Conservation (phyloP, 2,888 invertebrate genomes). For the Capitulum mitella region DNA sequence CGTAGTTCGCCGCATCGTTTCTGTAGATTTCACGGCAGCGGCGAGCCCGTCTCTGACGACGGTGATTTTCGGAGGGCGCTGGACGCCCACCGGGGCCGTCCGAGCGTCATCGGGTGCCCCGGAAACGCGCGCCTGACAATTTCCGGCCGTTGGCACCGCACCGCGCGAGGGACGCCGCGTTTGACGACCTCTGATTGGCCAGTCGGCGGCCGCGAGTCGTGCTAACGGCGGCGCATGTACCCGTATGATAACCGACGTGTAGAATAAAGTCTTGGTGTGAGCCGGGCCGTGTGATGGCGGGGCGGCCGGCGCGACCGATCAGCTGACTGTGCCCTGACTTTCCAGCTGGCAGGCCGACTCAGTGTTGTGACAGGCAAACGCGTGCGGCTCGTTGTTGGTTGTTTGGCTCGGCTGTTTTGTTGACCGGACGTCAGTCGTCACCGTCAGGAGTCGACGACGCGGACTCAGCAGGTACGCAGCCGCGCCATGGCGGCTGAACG, state of each 20-base stretch:
- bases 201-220: not conserved
- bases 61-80: not conserved
- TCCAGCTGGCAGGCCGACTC: not conserved
- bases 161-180: not conserved
- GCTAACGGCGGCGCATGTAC: not conserved
- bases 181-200: not conserved
- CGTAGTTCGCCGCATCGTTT: not conserved
- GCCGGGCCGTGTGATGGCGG: not conserved
- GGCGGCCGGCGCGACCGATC: not conserved
- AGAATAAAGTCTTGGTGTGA: slow-evolving; percentile 1
- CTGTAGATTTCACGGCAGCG: not conserved
- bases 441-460: no score
- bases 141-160: not conserved
- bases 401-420: not conserved
- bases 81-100: not conserved
- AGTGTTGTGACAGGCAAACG: not conserved
- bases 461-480: not conserved
- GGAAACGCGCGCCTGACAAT: no score
- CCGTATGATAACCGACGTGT: not conserved
- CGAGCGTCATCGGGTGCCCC: no score
- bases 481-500: not conserved
- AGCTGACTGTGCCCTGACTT: slow-evolving; percentile 10
- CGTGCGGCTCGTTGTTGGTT: not conserved
- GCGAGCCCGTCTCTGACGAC: not conserved
- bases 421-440: no score